These are phyloP conservation scores for Stichopus chloronotus DNA, from an alignment of 35 echinoderm and acorn worm genomes.

Conservation along the genomic window DNA sequence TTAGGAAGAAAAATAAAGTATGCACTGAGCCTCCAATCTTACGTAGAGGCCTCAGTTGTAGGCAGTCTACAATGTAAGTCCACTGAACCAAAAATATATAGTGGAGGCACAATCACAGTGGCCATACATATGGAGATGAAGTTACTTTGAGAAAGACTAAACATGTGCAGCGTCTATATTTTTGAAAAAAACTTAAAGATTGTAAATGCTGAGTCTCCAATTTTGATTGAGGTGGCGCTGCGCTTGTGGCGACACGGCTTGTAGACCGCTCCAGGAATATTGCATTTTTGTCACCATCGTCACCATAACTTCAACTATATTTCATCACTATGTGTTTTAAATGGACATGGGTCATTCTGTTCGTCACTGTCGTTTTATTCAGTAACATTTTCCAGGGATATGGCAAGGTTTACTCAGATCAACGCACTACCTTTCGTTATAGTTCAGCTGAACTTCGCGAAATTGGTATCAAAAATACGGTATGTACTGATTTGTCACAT, in stretches of 20 bases:
- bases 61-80: too few species aligned
- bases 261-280: too few species aligned
- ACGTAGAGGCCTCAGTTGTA: too few species aligned
- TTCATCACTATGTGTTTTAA: not conserved
- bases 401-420: not conserved
- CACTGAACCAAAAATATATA: too few species aligned
- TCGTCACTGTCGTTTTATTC: not conserved
- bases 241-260: conserved; percentile 12
- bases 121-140: too few species aligned
- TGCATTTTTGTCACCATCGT: not conserved
- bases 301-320: not conserved
- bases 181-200: too few species aligned
- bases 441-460: not conserved
- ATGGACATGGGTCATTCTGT: not conserved
- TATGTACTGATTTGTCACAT: not conserved
- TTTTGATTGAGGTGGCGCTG: conserved; percentile 29
- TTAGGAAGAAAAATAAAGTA: too few species aligned
- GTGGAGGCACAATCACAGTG: too few species aligned
- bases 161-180: too few species aligned
- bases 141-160: too few species aligned
- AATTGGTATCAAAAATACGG: not conserved
- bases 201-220: too few species aligned
- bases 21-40: too few species aligned
- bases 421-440: not conserved
- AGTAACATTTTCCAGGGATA: not conserved